A percentile compares a stretch with the other conserved stretches of the same genome.
phyloP scores from a whole-genome alignment of 2,888 invertebrate genomes.

The Agonopterix alstromeriana region DNA sequence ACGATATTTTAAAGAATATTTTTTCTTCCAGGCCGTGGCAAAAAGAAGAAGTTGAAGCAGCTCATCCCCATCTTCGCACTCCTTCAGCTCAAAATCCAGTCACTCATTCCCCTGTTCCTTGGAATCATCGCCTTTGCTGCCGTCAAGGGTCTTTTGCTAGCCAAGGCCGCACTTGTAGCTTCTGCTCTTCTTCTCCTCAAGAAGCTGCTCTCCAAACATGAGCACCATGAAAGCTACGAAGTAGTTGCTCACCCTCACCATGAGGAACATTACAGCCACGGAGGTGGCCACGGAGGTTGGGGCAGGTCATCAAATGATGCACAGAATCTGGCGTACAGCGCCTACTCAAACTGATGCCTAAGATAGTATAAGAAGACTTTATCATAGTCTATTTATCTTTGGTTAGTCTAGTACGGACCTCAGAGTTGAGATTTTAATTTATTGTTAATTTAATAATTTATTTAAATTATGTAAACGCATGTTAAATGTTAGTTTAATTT shows the following conservation, averaged over 20 bases:
- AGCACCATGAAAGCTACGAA: conserved; percentile 83
- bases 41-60: conserved; percentile 87
- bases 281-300: conserved; percentile 77
- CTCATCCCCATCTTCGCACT: conserved; percentile 85
- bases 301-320: conserved; percentile 81
- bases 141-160: conserved; percentile 89
- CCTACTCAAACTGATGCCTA: conserved; percentile 70
- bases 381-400: conserved; percentile 19
- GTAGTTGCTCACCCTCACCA: conserved; percentile 84
- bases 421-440: conserved; percentile 56
- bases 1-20: too few species aligned
- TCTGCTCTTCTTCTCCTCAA: conserved; percentile 80
- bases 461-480: conserved; percentile 35
- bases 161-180: conserved; percentile 88
- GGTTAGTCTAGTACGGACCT: conserved; percentile 57
- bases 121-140: conserved; percentile 86
- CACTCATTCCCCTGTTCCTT: conserved; percentile 85
- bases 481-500: conserved; percentile 14
- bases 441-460: conserved; percentile 66
- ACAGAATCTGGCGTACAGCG: conserved; percentile 84
- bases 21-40: conserved; percentile 81
- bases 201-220: conserved; percentile 84
- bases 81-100: conserved; percentile 86
- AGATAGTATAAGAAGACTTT: conserved; percentile 32
- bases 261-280: conserved; percentile 74